Base-by-base conservation (phyloP, 2,888 invertebrate species). In the Leptothorax acervorum region DNA sequence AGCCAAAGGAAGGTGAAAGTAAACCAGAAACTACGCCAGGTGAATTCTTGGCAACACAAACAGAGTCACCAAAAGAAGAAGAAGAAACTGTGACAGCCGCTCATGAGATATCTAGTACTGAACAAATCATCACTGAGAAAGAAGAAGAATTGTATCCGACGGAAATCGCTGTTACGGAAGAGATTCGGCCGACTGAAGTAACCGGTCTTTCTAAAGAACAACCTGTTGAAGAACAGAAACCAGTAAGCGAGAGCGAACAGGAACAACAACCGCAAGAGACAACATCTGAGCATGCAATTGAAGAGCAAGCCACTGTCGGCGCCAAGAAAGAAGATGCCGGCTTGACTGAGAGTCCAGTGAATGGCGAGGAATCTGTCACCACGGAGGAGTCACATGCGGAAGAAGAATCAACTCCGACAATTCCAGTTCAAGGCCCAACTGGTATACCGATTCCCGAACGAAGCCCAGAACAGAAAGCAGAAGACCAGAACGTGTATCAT, bases 401-500 rank as follows among this genome's bases (percentile, higher is more conserved):
- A 23, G 73, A 74, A 42, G 62, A 85, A 76, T 65, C 51, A 63
- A 53, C 57, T 8, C 71, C 88, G 23, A 70, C 81, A 68, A 85
- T 92, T 57, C 90, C 91, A 9, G 84, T 84, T 42, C 88, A 91
- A 85, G 91, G 92, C n/a, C 90, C 93, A 35, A 83, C 92, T n/a
- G 92, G 92, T 18, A 93, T 94, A 75, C 90, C 91, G 5, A 88
- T 92, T 55, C 88, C 92, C 8, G 92, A 92, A 18, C 88, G 90
- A 65, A 89, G 91, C 51, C 93, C 93, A 12, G 94, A 90, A 66
- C 91, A 91, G 31, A 94, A 93, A 73, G 92, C 93, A 11, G 94
- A 94, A 82, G 94, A 94, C 53, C 93, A 92, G 73, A 87, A 92
- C 0, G 89, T 92, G 1, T 51, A 88, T 42, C 90, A 90, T 28